phyloP scores from a whole-genome alignment of 2,797 vertebrate genomes.

The Sebastes oblongus region DNA sequence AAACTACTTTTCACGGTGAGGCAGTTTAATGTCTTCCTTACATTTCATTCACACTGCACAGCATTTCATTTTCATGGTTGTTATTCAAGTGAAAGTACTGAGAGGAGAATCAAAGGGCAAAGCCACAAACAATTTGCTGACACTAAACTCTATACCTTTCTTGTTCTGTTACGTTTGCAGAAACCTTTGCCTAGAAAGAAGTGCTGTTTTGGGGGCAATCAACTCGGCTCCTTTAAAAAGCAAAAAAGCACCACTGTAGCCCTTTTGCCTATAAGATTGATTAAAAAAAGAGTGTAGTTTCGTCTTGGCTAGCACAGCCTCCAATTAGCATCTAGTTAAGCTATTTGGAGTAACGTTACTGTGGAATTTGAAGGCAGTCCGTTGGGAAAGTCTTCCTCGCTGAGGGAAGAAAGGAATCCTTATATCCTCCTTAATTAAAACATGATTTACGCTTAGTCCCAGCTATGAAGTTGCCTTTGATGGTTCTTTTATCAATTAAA shows the following conservation, averaged over 20 bases:
- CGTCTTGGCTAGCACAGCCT: constrained; percentile 70
- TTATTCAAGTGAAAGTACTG: constrained; percentile 44
- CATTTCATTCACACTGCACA: constrained; percentile 8
- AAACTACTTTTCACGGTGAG: not conserved
- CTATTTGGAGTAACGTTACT: constrained; percentile 74
- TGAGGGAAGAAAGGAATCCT: constrained; percentile 76
- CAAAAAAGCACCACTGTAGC: constrained; percentile 33
- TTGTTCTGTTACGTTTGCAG: constrained; percentile 66
- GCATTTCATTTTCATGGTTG: constrained; percentile 31
- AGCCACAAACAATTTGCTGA: constrained; percentile 62
- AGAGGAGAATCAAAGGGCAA: constrained; percentile 39
- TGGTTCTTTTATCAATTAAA: constrained; percentile 82
- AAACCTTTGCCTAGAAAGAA: constrained; percentile 53
- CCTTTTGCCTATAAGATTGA: constrained; percentile 70
- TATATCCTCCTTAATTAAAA: constrained; percentile 83
- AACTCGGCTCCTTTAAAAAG: constrained; percentile 46
- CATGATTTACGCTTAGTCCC: constrained; percentile 80
- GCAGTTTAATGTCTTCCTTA: not conserved
- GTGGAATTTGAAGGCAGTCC: constrained; percentile 75
- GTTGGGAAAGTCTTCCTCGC: constrained; percentile 66
- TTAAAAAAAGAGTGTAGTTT: constrained; percentile 61
- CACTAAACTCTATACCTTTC: constrained; percentile 26
- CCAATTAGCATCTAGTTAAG: constrained; percentile 81
- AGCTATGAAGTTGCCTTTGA: constrained; percentile 79
- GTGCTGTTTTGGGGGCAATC: constrained; percentile 22